Percentiles rank a stretch among this genome's conserved stretches.
Evolutionary conservation across 2,797 vertebrate species (phyloP).

Genomic region (Carcharodon carcharias): DNA sequence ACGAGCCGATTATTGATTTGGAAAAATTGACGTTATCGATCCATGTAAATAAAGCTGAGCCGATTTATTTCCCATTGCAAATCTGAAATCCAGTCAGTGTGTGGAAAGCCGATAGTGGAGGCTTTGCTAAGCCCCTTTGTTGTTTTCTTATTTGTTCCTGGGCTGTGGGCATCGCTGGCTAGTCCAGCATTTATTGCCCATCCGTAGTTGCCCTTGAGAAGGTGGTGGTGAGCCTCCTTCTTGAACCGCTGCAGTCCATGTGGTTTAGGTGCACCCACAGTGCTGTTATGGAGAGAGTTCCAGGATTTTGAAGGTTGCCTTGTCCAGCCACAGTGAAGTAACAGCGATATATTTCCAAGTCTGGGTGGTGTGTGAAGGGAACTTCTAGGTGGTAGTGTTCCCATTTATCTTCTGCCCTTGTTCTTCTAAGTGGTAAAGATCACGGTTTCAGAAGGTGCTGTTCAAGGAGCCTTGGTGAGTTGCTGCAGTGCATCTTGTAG

Average conservation of each 20-base stretch:
- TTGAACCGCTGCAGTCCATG: background rate
- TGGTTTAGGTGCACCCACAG: background rate
- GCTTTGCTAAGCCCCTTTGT: background rate
- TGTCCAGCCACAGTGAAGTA: too few relatives aligned
- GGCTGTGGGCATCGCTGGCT: background rate
- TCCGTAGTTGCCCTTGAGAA: too few relatives aligned
- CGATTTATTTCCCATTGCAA: background rate
- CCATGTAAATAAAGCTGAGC: slow-evolving; percentile 9
- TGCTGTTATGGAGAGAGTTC: too few relatives aligned
- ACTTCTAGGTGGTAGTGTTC: too few relatives aligned
- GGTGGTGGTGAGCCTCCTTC: background rate
- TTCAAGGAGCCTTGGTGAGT: too few relatives aligned
- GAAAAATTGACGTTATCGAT: background rate
- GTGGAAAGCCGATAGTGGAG: background rate
- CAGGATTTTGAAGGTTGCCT: too few relatives aligned
- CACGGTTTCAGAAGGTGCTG: too few relatives aligned
- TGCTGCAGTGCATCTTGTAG: too few relatives aligned
- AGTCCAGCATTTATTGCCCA: background rate
- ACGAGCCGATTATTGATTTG: background rate
- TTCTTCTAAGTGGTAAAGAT: too few relatives aligned
- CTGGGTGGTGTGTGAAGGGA: too few relatives aligned
- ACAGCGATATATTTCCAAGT: too few relatives aligned
- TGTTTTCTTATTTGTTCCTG: background rate
- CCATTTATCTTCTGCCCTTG: too few relatives aligned
- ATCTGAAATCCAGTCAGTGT: background rate